These are phyloP conservation scores for Sebastes paucispinis DNA, from an alignment of 2,797 vertebrate species.

Conservation along the genomic window DNA sequence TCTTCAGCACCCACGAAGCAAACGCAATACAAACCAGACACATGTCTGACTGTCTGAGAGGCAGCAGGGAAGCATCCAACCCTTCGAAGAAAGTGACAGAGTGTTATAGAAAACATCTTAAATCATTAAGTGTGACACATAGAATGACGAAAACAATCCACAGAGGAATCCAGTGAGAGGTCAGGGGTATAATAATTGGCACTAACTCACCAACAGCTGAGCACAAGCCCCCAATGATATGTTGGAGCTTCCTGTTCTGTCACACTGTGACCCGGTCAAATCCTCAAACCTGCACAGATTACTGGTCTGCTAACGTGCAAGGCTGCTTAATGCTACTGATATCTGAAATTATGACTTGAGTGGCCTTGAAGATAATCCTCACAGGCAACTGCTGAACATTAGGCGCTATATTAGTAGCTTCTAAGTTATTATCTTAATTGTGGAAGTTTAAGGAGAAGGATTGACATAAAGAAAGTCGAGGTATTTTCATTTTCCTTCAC, in stretches of 20 bases:
- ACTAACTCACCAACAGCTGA: slow-evolving; percentile 35
- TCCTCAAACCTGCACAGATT: slow-evolving; percentile 6
- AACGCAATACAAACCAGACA: slow-evolving; percentile 96
- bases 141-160: neutral
- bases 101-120: neutral
- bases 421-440: neutral
- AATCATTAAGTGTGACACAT: neutral
- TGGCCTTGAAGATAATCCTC: slow-evolving; percentile 12
- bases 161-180: neutral
- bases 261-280: slow-evolving; percentile 16
- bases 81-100: slow-evolving; percentile 66
- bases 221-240: neutral
- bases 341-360: neutral
- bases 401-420: neutral
- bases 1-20: slow-evolving; percentile 95
- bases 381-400: neutral
- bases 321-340: neutral
- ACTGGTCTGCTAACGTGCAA: neutral
- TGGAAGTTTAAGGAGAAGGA: neutral
- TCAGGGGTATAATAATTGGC: slow-evolving; percentile 17
- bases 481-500: slow-evolving; percentile 52
- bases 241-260: slow-evolving; percentile 28
- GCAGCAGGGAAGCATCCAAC: slow-evolving; percentile 73
- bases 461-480: neutral
- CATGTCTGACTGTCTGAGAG: slow-evolving; percentile 89